Evolutionary conservation across 2,888 invertebrate species (phyloP).

Genomic region (Melieria omissa): DNA sequence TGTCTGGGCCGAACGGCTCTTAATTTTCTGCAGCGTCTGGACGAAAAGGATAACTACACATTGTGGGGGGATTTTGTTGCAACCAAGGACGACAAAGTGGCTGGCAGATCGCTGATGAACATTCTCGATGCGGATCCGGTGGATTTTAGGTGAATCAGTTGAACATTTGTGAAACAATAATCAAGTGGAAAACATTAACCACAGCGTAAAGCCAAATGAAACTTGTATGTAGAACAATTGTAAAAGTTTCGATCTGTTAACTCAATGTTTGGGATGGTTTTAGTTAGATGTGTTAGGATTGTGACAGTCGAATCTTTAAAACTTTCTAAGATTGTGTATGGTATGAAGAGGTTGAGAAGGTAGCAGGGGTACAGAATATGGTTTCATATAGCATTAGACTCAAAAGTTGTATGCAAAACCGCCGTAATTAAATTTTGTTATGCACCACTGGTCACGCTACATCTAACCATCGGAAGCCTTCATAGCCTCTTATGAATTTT

Average conservation of each 20-base stretch:
- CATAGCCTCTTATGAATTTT: no score
- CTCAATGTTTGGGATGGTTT: background rate
- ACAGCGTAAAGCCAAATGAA: no score
- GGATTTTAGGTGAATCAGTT: conserved; percentile 72
- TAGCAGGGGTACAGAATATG: no score
- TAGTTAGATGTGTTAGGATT: background rate
- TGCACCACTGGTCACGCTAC: no score
- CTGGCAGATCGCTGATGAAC: conserved; percentile 74
- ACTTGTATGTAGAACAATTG: no score
- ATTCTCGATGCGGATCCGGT: conserved; percentile 79
- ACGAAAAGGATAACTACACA: conserved; percentile 75
- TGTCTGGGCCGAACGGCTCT: conserved; percentile 80
- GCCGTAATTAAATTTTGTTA: no score
- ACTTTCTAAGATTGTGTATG: no score
- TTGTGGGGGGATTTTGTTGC: conserved; percentile 75
- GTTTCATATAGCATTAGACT: no score
- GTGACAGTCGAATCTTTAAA: no score
- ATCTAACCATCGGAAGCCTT: no score
- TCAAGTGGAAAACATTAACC: background rate
- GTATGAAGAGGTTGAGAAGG: no score
- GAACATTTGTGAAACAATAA: background rate
- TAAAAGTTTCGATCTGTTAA: background rate
- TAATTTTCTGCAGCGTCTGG: conserved; percentile 73
- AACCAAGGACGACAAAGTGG: conserved; percentile 72
- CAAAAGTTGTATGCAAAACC: no score